phyloP scores from a whole-genome alignment of 2,113 vertebrate species.

The Neomonachus schauinslandi region DNA sequence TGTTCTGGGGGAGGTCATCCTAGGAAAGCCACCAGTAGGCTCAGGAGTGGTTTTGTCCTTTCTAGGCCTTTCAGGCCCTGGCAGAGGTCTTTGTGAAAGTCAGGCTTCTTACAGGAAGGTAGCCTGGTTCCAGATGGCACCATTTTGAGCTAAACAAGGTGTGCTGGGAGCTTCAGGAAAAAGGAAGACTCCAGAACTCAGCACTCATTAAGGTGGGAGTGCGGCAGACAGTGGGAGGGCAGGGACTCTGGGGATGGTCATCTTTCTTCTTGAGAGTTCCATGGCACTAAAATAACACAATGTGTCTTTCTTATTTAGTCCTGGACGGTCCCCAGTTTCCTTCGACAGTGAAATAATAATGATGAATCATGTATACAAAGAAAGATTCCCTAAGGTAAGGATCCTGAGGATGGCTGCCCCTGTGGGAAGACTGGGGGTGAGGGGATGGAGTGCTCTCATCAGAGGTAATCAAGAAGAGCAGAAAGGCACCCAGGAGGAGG shows the following conservation, averaged over 20 bases:
- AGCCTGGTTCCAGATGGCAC: background rate
- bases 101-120: conserved; percentile 8
- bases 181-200: background rate
- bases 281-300: background rate
- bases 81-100: conserved; percentile 19
- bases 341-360: conserved; percentile 99
- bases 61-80: background rate
- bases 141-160: conserved; percentile 36
- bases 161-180: background rate
- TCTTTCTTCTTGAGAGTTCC: conserved; percentile 9
- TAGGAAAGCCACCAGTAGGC: background rate
- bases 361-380: conserved; percentile 99
- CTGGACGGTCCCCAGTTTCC: conserved; percentile 96
- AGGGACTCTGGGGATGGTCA: background rate
- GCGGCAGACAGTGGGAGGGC: background rate
- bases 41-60: background rate
- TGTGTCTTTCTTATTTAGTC: conserved; percentile 88
- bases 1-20: background rate
- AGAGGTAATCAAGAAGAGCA: background rate
- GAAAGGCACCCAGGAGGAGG: background rate
- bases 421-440: background rate
- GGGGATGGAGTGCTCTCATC: background rate
- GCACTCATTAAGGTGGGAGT: background rate
- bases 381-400: conserved; percentile 98
- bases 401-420: background rate